Evolutionary conservation across 2,888 invertebrate genomes (phyloP).

Genomic region (Hymenopus coronatus): DNA sequence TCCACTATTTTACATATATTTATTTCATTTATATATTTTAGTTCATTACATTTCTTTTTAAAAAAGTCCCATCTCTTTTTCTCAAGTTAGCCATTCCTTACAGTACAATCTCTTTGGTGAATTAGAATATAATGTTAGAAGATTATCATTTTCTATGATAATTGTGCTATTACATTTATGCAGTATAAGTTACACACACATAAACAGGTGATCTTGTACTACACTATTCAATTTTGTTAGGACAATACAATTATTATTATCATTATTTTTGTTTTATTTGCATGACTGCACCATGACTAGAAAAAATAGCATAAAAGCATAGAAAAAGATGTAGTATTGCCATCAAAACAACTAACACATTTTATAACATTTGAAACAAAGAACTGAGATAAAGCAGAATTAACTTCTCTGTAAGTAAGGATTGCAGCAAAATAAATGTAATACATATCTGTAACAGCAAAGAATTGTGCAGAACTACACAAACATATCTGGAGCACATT

Average conservation of each 20-base stretch:
- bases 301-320: not conserved
- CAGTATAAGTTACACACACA: not conserved
- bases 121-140: not conserved
- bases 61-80: not conserved
- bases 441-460: not conserved
- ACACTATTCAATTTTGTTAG: not conserved
- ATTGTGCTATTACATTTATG: not conserved
- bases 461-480: not conserved
- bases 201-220: not conserved
- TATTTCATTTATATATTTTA: not conserved
- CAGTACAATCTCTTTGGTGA: not conserved
- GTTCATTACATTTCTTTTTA: not conserved
- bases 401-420: not conserved
- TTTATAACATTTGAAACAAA: not conserved
- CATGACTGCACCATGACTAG: not conserved
- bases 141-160: not conserved
- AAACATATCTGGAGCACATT: not conserved
- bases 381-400: not conserved
- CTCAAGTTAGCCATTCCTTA: not conserved
- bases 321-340: not conserved
- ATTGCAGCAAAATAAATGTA: not conserved
- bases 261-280: not conserved
- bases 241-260: not conserved
- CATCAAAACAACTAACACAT: not conserved
- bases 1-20: not conserved